A percentile compares a stretch with the other conserved stretches of the same genome.
These are phyloP conservation scores for Battus philenor DNA, from an alignment of 1,140 invertebrate species.

Conservation along the genomic window DNA sequence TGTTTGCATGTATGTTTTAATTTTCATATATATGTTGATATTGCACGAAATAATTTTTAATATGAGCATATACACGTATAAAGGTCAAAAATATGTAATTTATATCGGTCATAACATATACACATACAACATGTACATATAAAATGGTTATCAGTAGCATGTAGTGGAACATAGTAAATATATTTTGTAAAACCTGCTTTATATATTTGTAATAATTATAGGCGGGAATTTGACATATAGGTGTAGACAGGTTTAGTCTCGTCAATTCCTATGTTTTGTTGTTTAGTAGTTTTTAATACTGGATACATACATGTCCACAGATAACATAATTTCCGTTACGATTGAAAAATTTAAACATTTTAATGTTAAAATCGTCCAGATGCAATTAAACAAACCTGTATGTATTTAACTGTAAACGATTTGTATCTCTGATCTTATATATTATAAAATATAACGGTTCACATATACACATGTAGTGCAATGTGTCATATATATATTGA, in stretches of 20 bases:
- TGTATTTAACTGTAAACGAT: no score
- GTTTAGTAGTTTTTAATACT: background rate
- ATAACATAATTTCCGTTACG: background rate
- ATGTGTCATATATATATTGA: constrained; percentile 9
- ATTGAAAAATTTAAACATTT: background rate
- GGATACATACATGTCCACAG: background rate
- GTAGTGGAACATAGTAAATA: constrained; percentile 11
- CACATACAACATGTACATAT: constrained; percentile 3
- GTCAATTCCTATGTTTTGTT: no score
- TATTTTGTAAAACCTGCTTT: constrained; percentile 11
- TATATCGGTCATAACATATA: constrained; percentile 2
- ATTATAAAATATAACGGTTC: background rate
- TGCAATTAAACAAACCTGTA: no score
- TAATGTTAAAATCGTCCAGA: background rate
- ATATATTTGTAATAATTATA: constrained; percentile 4
- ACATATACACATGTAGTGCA: background rate
- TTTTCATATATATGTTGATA: constrained; percentile 76
- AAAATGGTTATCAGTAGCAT: constrained; percentile 6
- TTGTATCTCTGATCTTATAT: no score
- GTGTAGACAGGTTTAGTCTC: background rate
- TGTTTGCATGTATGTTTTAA: no score
- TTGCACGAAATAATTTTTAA: background rate
- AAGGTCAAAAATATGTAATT: background rate
- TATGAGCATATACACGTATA: background rate
- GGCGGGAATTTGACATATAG: background rate